Evolutionary conservation across 2,888 invertebrate genomes (phyloP).

Genomic region (Palloptera scutellata): DNA sequence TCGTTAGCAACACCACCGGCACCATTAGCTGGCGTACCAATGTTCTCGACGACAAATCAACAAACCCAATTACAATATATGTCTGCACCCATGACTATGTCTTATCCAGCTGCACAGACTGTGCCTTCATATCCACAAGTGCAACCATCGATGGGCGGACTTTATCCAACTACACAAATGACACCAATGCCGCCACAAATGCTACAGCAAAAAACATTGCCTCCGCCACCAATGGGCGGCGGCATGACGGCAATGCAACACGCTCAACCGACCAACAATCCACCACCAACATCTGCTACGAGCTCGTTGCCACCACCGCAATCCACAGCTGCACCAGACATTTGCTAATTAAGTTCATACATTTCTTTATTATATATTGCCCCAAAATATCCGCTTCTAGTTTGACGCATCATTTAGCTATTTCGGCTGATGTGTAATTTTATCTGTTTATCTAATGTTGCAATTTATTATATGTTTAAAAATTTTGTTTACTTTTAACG

Average conservation of each 20-base stretch:
- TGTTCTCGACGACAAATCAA: slow-evolving; percentile 52
- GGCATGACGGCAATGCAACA: slow-evolving; percentile 25
- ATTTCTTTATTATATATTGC: not conserved
- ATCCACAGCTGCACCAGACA: slow-evolving; percentile 37
- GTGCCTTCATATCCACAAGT: slow-evolving; percentile 63
- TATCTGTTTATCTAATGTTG: not conserved
- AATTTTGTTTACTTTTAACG: not conserved
- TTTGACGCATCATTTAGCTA: not conserved
- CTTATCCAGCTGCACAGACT: slow-evolving; percentile 58
- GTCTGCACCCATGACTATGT: slow-evolving; percentile 54
- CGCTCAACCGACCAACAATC: slow-evolving; percentile 7
- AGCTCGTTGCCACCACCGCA: slow-evolving; percentile 34
- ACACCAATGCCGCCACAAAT: slow-evolving; percentile 56
- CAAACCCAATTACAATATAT: slow-evolving; percentile 53
- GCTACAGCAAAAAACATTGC: slow-evolving; percentile 36
- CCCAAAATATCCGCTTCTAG: not conserved
- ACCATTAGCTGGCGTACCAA: slow-evolving; percentile 45
- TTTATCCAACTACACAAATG: slow-evolving; percentile 51
- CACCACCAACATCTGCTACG: slow-evolving; percentile 24
- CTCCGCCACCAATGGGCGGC: slow-evolving; percentile 22
- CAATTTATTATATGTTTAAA: not conserved
- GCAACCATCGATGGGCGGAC: slow-evolving; percentile 55
- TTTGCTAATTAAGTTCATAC: slow-evolving; percentile 41
- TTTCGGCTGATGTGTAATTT: not conserved
- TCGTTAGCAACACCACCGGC: slow-evolving; percentile 34